Evolutionary conservation across 2,113 vertebrate genomes (phyloP), one percentile per base, ranked within the genome.

Genomic region (Chrysemys picta): DNA sequence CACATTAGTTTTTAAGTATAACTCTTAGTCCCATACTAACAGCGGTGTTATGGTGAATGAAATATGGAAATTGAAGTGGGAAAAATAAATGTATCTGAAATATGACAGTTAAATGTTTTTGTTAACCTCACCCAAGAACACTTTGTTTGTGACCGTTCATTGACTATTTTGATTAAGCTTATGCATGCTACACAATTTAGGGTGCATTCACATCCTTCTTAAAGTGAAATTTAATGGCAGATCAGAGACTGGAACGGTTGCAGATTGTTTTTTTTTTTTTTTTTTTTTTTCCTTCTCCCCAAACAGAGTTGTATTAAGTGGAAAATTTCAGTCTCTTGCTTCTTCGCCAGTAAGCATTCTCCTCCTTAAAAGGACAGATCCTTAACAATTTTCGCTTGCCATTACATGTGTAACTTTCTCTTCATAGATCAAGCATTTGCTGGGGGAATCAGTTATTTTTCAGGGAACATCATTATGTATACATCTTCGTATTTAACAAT

Each of bases 11-110:
- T 17, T 91, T 87, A 27, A 52, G 38, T 91, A 89, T 80, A 89
- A 1, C 59, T 89, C 80, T 21, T n/a, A 80, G 52, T 83, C 53
- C 62, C 47, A 80, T 25, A 24, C 87, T 79, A 78, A 19, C 4
- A 50, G 38, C 65, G 10, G 6, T 38, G 84, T 87, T 81, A 16
- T 84, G 53, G 85, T 82, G 78, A 85, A 91, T 89, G 86, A 93
- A 53, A 38, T 80, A 91, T 45, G 78, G 76, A 93, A 94, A 83
- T 14, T 13, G 90, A 90, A 82, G 80, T 82, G 79, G 85, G 75
- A 56, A 72, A 56, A 80, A 89, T 65, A 57, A 79, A 79, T 11
- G 2, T 4, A 12, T 88, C 0, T 38, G 53, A 88, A 35, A 27
- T 19, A 52, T 45, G 53, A 49, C 11, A 45, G 7, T 45, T 4